Evolutionary conservation across 2,888 invertebrate species (phyloP).

Genomic region (Agonum fuliginosum): DNA sequence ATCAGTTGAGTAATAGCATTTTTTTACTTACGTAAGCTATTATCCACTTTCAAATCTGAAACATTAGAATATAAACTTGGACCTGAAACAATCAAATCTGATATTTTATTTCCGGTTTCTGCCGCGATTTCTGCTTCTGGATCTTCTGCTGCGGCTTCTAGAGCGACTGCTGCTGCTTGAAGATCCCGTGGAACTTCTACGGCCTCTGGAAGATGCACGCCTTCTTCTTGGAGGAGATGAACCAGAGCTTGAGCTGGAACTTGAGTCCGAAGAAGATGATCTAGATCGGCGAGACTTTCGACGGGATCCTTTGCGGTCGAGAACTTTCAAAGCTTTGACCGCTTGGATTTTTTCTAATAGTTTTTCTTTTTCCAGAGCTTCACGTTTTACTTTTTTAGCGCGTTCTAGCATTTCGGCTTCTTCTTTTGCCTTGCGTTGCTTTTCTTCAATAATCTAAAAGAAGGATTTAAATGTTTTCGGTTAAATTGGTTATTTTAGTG

Average conservation of each 20-base stretch:
- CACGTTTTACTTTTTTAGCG: slow-evolving; percentile 71
- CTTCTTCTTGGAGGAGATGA: slow-evolving; percentile 49
- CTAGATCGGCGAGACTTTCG: slow-evolving; percentile 63
- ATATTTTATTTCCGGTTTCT: slow-evolving; percentile 35
- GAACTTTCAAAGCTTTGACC: slow-evolving; percentile 70
- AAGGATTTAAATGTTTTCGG: too few species aligned
- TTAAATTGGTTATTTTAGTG: too few species aligned
- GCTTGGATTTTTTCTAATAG: slow-evolving; percentile 68
- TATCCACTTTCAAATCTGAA: not conserved
- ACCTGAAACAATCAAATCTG: not conserved
- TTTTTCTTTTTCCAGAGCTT: slow-evolving; percentile 71
- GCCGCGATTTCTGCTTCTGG: slow-evolving; percentile 30
- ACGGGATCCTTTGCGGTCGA: slow-evolving; percentile 65
- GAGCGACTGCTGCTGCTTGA: slow-evolving; percentile 64
- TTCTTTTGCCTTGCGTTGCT: slow-evolving; percentile 71
- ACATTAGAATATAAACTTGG: not conserved
- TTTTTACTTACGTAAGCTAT: slow-evolving; percentile 1
- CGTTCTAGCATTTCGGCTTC: slow-evolving; percentile 72
- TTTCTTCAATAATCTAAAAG: slow-evolving; percentile 67
- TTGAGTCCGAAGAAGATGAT: slow-evolving; percentile 65
- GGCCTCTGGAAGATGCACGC: slow-evolving; percentile 38
- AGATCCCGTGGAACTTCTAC: slow-evolving; percentile 61
- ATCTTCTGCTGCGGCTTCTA: slow-evolving; percentile 58
- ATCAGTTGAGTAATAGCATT: not conserved
- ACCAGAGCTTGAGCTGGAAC: slow-evolving; percentile 65